Evolutionary conservation across 2,888 invertebrate genomes (phyloP).

Genomic region (Andrena trimmerana): DNA sequence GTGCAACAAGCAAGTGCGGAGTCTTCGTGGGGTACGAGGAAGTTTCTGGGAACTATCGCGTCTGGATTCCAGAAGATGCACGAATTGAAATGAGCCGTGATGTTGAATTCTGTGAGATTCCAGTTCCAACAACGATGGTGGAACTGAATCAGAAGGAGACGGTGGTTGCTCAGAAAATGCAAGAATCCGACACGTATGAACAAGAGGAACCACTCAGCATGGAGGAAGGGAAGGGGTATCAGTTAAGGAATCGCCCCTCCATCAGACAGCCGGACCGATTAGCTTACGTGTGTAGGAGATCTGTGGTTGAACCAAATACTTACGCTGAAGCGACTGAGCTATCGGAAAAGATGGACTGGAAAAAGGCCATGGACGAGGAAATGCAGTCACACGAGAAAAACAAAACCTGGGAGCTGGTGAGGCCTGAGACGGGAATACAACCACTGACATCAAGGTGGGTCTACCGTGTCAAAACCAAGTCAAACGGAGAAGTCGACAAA

Average conservation of each 20-base stretch:
- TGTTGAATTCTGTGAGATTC: slow-evolving; percentile 24
- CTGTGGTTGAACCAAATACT: slow-evolving; percentile 5
- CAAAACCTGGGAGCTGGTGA: slow-evolving; percentile 30
- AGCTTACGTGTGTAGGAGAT: slow-evolving; percentile 9
- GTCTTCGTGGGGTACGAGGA: slow-evolving; percentile 1
- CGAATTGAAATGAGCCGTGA: slow-evolving; percentile 29
- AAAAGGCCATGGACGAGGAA: slow-evolving; percentile 39
- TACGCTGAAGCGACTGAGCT: slow-evolving; percentile 11
- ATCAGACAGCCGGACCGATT: slow-evolving; percentile 16
- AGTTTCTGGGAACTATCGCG: slow-evolving; percentile 11
- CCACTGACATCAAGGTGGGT: slow-evolving; percentile 62
- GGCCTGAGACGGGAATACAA: slow-evolving; percentile 26
- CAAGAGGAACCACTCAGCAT: neutral
- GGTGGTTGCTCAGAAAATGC: too few species aligned
- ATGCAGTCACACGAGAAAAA: slow-evolving; percentile 26
- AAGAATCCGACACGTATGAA: too few species aligned
- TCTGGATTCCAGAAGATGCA: slow-evolving; percentile 26
- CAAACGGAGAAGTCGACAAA: slow-evolving; percentile 52
- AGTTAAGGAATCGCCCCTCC: slow-evolving; percentile 8
- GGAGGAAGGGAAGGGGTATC: neutral
- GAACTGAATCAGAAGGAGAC: slow-evolving; percentile 22
- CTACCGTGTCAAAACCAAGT: slow-evolving; percentile 62
- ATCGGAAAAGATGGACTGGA: slow-evolving; percentile 30
- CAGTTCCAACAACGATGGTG: slow-evolving; percentile 4
- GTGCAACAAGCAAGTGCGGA: neutral